Percentiles rank a stretch among this genome's conserved stretches.
Conservation (phyloP, 2,797 vertebrate genomes). For the Malurus leucopterus region DNA sequence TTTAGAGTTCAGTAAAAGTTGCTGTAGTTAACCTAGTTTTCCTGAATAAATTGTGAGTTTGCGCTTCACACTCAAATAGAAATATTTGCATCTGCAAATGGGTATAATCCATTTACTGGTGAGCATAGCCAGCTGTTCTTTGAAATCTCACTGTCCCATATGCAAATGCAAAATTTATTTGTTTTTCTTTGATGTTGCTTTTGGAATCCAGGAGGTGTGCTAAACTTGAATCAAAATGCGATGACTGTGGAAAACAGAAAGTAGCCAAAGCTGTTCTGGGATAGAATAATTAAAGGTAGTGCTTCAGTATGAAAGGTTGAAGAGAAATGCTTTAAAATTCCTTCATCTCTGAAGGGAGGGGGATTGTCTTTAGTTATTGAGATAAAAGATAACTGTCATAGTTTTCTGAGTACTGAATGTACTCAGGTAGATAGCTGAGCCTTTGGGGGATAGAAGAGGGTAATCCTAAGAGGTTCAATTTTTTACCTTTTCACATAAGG, state of each 20-base stretch:
- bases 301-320: neutral
- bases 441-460: neutral
- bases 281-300: neutral
- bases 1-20: neutral
- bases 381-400: neutral
- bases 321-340: neutral
- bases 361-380: neutral
- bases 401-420: neutral
- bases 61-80: neutral
- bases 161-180: neutral
- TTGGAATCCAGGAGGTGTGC: neutral
- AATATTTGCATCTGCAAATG: neutral
- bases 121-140: neutral
- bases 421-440: neutral
- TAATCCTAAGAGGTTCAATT: neutral
- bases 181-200: slow-evolving; percentile 3
- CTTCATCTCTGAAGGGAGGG: neutral
- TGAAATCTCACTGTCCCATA: neutral
- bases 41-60: neutral
- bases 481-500: neutral
- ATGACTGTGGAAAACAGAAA: neutral
- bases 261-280: neutral
- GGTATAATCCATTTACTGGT: neutral
- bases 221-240: neutral
- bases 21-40: neutral